Evolutionary conservation across 2,797 vertebrate species (phyloP).

Genomic region (Adrianichthys oophorus): DNA sequence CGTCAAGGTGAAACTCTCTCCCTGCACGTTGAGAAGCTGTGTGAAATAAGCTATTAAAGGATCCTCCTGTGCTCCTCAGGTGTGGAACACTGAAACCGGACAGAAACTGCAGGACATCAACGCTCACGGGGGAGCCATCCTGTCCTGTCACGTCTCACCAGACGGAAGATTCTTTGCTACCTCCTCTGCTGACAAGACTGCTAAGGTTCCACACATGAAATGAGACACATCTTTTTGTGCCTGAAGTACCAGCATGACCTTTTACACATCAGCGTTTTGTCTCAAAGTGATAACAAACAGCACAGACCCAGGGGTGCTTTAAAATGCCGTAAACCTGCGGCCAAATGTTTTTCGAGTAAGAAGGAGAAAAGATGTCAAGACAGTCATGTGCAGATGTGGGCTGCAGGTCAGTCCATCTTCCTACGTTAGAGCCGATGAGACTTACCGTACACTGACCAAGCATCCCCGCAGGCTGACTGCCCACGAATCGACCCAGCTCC

Average conservation of each 20-base stretch:
- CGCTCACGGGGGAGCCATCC: conserved; percentile 86
- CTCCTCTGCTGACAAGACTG: conserved; percentile 90
- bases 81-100: conserved; percentile 85
- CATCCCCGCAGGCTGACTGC: conserved; percentile 20
- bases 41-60: conserved; percentile 5
- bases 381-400: conserved; percentile 22
- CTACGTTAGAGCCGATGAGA: conserved; percentile 10
- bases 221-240: conserved; percentile 36
- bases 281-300: conserved; percentile 30
- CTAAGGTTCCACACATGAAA: conserved; percentile 81
- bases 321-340: conserved; percentile 15
- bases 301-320: conserved; percentile 10
- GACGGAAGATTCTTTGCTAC: conserved; percentile 85
- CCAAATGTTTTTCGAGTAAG: conserved; percentile 11
- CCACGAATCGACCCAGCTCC: conserved; percentile 19
- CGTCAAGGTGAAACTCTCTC: conserved; percentile 81
- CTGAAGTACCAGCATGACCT: conserved; percentile 33
- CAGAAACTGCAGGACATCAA: conserved; percentile 79
- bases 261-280: conserved; percentile 36
- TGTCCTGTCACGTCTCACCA: conserved; percentile 88
- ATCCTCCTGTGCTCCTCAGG: conserved; percentile 59
- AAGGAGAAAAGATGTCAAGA: conserved; percentile 17
- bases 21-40: background rate
- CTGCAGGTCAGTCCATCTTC: conserved; percentile 40
- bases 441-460: conserved; percentile 21